phyloP scores from a whole-genome alignment of 2,797 vertebrate species.

The Apodemus agrarius region DNA sequence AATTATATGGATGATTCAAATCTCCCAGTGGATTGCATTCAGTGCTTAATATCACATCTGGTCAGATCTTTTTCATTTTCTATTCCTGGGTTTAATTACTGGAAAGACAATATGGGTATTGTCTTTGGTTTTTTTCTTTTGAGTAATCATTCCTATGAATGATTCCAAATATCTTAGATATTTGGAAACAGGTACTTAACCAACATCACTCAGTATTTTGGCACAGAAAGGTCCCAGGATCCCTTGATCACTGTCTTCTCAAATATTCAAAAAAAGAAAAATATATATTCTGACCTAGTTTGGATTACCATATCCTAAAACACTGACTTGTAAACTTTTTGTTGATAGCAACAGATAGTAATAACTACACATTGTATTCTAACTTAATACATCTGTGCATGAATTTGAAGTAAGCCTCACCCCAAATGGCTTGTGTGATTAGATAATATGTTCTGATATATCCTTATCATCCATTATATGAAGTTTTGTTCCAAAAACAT shows the following conservation, averaged over 20 bases:
- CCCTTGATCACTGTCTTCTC: not conserved
- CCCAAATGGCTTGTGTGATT: constrained; percentile 35
- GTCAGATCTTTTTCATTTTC: not conserved
- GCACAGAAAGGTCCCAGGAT: not conserved
- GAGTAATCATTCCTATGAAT: constrained; percentile 21
- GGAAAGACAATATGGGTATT: constrained; percentile 24
- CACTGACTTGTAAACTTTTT: constrained; percentile 49
- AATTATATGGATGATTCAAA: constrained; percentile 22
- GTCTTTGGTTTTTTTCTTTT: not conserved
- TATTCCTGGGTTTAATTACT: constrained; percentile 45
- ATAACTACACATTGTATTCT: constrained; percentile 48
- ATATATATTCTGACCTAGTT: constrained; percentile 8
- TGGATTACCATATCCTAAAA: constrained; percentile 50
- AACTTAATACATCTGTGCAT: not conserved
- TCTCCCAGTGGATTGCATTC: constrained; percentile 30
- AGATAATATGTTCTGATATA: constrained; percentile 5
- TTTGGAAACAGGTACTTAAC: constrained; percentile 50
- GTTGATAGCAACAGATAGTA: constrained; percentile 30
- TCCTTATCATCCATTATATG: constrained; percentile 18
- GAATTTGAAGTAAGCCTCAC: constrained; percentile 57
- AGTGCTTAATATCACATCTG: constrained; percentile 30
- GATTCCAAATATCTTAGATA: not conserved
- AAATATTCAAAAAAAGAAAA: not conserved
- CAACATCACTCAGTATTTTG: constrained; percentile 16
- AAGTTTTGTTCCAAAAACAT: constrained; percentile 54